Evolutionary conservation across 2,888 invertebrate species (phyloP).

Genomic region (Sarcophaga rosellei): DNA sequence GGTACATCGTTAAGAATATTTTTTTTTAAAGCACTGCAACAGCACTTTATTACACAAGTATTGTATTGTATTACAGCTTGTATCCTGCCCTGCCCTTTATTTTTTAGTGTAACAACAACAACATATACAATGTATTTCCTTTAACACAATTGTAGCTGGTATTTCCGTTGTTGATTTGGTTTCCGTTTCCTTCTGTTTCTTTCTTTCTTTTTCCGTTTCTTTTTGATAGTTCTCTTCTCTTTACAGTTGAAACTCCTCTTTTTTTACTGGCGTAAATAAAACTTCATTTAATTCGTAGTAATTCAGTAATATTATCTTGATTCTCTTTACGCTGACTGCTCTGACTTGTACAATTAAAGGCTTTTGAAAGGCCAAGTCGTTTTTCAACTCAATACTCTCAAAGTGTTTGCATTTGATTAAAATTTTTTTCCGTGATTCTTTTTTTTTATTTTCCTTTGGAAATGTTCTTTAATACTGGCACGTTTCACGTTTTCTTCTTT

Average conservation of each 20-base stretch:
- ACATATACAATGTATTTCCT: neutral
- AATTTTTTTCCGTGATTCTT: no score
- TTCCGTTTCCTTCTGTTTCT: conserved; percentile 43
- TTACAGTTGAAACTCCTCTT: conserved; percentile 33
- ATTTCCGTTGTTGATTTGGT: conserved; percentile 42
- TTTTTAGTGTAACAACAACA: neutral
- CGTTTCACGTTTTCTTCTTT: neutral
- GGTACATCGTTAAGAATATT: conserved; percentile 28
- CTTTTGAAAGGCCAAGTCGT: no score
- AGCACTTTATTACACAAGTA: neutral
- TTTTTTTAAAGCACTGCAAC: neutral
- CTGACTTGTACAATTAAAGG: no score
- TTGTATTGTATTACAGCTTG: neutral
- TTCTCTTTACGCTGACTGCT: neutral
- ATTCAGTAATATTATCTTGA: conserved; percentile 5
- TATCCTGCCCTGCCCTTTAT: neutral
- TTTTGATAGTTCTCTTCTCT: conserved; percentile 5
- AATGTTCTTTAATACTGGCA: neutral
- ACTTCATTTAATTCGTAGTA: conserved; percentile 37
- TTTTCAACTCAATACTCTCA: no score
- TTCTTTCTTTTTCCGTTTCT: neutral
- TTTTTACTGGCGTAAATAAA: conserved; percentile 8
- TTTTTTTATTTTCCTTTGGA: no score
- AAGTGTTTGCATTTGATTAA: no score
- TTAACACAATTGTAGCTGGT: conserved; percentile 18